Base-by-base conservation (phyloP, 2,113 vertebrate genomes). In the Ifrita kowaldi region DNA sequence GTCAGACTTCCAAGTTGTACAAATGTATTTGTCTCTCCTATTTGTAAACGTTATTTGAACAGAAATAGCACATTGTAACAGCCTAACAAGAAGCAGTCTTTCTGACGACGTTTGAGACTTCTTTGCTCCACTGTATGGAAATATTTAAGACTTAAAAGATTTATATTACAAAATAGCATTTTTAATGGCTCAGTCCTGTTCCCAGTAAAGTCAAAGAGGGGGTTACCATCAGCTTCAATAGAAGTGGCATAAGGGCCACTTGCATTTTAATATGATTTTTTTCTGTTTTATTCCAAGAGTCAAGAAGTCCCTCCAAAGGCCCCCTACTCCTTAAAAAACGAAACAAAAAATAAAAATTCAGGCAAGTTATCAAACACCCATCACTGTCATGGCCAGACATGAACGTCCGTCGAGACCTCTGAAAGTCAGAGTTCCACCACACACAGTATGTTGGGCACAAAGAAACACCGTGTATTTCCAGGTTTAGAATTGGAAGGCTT, bases 1-100 rank as follows among this genome's bases (percentile, higher is more conserved):
- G 92, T 93, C 76, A 83, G 88, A 70, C 85, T 94, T 93, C 92
- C 90, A 96, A 93, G 75, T 20, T 75, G 80, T 89, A 87, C 78
- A 92, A 93, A 94, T 84, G 49, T 78, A 93, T 97, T 96, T 94
- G 95, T 95, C 68, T 95, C 85, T 93, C 71, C 30, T 92, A 90
- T 96, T 96, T 95, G 87, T 93, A 88, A 93, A 84, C 0, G 26
- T 80, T 96, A 91, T 88, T 95, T 96, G 92, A 94, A 95, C 93
- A 96, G 92, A 96, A 96, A 96, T 93, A 95, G 85, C 82, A 96
- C 92, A 94, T 96, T 96, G 93, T 94, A 90, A 78, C 82, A 77
- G 56, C 56, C 93, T 97, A 97, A 97, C 85, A 84, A 97, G 93
- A 96, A 96, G 92, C 93, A 96, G 96, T 70, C 90, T 91, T 92